Evolutionary conservation across 2,113 vertebrate genomes (phyloP), one percentile per base, ranked within the genome.

Genomic region (Columba livia): DNA sequence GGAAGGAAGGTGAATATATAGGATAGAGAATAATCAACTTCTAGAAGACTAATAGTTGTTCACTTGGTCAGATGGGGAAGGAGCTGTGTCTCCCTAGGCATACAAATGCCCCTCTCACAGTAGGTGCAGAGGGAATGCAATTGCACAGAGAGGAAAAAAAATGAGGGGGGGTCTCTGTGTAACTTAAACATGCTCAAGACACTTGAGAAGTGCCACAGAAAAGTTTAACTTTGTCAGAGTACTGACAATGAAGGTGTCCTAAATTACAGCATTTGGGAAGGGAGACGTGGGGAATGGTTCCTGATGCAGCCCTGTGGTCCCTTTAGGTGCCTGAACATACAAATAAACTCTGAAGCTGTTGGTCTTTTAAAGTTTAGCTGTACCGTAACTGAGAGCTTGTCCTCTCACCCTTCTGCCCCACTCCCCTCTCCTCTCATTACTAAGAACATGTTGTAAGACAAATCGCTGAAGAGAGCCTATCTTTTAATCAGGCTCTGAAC

Each of bases 401-500:
- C 88, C 26, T 88, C 70, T 78, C 77, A 77, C 57, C 60, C 40
- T 40, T 93, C 89, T 62, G 26, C n/a, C 48, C n/a, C 3, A 0
- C 62, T 95, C 73, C 85, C 60, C 50, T 90, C 75, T 85, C 75
- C 69, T 94, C 78, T 72, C 1, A 1, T 92, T 87, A 93, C 83
- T 34, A 79, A 74, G 72, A 95, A 79, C 78, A 11, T 58, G 64
- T 82, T 90, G 61, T 81, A 91, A 95, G 69, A 89, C 74, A 94
- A 83, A 53, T 73, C 42, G 7, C 85, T 89, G 75, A 38, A 92
- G 84, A 80, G 70, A 90, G 44, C 78, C 91, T 97, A 92, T 97
- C 95, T 96, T 96, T 96, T 94, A 96, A 95, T 96, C 82, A 84
- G 94, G 62, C 86, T 93, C 82, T 72, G 73, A 92, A 92, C 85